These are phyloP conservation scores for Nephrotoma flavescens DNA, from an alignment of 2,888 invertebrate species.

Conservation along the genomic window DNA sequence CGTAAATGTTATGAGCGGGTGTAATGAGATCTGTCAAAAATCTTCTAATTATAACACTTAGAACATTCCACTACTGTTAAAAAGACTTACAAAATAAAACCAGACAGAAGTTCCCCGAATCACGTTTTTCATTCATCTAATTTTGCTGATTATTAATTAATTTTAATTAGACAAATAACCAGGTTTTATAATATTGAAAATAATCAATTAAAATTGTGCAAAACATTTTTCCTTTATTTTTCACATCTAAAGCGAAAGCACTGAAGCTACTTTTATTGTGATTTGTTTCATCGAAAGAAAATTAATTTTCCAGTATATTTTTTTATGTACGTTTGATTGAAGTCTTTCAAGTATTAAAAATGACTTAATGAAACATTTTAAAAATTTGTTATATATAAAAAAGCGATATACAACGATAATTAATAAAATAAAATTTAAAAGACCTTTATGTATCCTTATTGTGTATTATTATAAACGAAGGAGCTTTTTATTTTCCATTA, in stretches of 20 bases:
- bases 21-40: too few relatives aligned
- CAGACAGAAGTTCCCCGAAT: too few relatives aligned
- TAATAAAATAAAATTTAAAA: neutral
- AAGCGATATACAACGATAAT: neutral
- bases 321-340: neutral
- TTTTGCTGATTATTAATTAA: too few relatives aligned
- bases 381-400: neutral
- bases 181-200: neutral
- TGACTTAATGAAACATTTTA: neutral
- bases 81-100: too few relatives aligned
- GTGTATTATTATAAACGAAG: neutral
- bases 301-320: neutral
- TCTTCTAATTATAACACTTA: too few relatives aligned
- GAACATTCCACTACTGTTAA: too few relatives aligned
- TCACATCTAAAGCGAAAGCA: too few relatives aligned
- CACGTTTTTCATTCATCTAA: too few relatives aligned
- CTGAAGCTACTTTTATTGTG: neutral
- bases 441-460: neutral
- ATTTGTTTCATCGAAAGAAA: neutral
- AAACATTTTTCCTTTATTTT: neutral
- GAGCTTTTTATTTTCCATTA: neutral
- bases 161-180: neutral
- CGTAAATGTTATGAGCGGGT: too few relatives aligned
- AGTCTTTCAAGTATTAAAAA: neutral
- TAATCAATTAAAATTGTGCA: neutral